Base-by-base conservation (phyloP, 2,888 invertebrate genomes). In the Serripes groenlandicus region DNA sequence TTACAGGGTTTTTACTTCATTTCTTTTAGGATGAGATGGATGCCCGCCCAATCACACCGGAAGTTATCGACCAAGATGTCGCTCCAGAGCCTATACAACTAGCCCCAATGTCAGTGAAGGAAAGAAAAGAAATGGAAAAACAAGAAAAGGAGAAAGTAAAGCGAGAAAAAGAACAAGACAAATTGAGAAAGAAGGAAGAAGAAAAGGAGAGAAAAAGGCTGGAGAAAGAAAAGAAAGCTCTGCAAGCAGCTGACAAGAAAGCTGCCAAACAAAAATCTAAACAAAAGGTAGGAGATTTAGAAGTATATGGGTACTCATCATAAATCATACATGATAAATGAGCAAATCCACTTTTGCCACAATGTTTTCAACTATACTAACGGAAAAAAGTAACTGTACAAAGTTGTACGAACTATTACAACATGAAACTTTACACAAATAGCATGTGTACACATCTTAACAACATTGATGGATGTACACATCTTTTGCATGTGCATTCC, bases 101-200 rank as follows among this genome's bases (percentile, higher is more conserved):
- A 21, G 79, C 81, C 11, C 79, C 78, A 4, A 78, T 87, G 64
- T 79, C 86, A 11, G 83, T 73, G 18, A 87, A 87, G 74, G 87
- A 90, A 30, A 73, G 77, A 35, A 89, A 89, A 73, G 70, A 73
- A 21, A 58, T 66, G 34, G 87, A 85, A 21, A 87, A 87, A 70
- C 77, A 87, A 54, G 85, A 88, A 37, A 90, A 90, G 70, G 89
- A 88, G 72, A 56, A 83, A 34, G 69, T 85, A 23, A 90, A 88
- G 78, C 75, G 74, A 72, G 87, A 88, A 30, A 88, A 85, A 68
- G 85, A 83, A 30, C 82, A 84, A 58, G 87, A 86, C 49, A 88
- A 88, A 68, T 52, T 75, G 52, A 82, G 86, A 75, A 90, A 87
- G 81, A 88, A 90, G 64, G 87, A 88, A 34, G 87, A 88, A 71